Evolutionary conservation across 2,888 invertebrate species (phyloP).

Genomic region (Camptogramma bilineatum): DNA sequence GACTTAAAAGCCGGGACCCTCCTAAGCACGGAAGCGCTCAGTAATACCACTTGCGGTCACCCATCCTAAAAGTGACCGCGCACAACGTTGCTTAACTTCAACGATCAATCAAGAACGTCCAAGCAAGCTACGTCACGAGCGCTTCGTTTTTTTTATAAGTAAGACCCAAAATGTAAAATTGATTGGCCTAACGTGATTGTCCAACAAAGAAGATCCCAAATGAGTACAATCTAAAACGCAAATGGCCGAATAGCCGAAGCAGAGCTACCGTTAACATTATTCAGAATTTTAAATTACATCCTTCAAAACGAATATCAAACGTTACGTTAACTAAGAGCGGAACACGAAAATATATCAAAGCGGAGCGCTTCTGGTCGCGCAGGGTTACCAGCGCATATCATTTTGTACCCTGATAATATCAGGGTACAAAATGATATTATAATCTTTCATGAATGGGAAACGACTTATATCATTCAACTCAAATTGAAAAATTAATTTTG

Average conservation of each 20-base stretch:
- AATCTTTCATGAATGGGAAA: neutral
- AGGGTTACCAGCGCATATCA: constrained; percentile 27
- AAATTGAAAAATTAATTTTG: too few species aligned
- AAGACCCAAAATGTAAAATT: constrained; percentile 12
- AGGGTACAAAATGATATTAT: too few species aligned
- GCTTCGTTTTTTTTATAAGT: too few species aligned
- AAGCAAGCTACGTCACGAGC: too few species aligned
- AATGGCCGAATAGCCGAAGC: constrained; percentile 39
- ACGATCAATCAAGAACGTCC: too few species aligned
- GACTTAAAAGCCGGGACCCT: too few species aligned
- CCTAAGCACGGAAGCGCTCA: too few species aligned
- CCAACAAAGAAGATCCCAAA: constrained; percentile 26
- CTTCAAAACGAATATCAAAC: constrained; percentile 47
- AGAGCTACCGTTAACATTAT: constrained; percentile 40
- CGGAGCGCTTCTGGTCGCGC: constrained; percentile 41
- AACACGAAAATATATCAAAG: constrained; percentile 59
- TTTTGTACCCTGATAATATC: constrained; percentile 2
- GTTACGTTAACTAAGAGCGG: constrained; percentile 48
- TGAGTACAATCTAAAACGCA: constrained; percentile 30
- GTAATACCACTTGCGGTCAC: too few species aligned
- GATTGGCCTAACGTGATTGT: constrained; percentile 32
- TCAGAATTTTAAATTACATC: constrained; percentile 47
- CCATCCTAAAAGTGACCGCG: too few species aligned
- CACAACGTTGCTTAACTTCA: too few species aligned
- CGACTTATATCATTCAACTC: neutral